A percentile compares a stretch with the other conserved stretches of the same genome.
phyloP scores from a whole-genome alignment of 2,113 vertebrate species.

The Orthonyx spaldingii region DNA sequence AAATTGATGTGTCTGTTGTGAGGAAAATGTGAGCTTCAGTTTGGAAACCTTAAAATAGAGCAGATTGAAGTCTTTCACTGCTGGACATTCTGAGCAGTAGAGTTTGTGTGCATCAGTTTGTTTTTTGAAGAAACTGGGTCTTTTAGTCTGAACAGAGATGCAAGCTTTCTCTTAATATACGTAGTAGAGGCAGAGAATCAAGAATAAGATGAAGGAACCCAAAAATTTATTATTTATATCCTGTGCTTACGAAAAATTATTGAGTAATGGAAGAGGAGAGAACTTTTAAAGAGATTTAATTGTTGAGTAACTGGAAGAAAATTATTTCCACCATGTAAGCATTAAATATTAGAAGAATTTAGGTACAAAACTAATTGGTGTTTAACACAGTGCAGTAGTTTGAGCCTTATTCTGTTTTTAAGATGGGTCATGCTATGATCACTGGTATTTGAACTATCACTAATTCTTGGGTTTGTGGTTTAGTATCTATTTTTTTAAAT shows the following conservation, averaged over 20 bases:
- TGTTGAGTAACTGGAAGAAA: not conserved
- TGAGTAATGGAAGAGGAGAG: not conserved
- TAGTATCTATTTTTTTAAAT: not conserved
- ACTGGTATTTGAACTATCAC: not conserved
- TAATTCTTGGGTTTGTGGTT: not conserved
- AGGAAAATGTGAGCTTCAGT: not conserved
- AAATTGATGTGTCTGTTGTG: not conserved
- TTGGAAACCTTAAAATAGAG: not conserved
- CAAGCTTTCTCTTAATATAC: not conserved
- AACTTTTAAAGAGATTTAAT: not conserved
- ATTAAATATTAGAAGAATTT: not conserved
- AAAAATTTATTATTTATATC: not conserved
- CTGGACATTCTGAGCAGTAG: not conserved
- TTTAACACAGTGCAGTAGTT: not conserved
- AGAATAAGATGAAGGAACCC: not conserved
- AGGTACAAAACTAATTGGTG: not conserved
- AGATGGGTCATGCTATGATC: not conserved
- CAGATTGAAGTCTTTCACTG: not conserved
- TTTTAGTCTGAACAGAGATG: not conserved
- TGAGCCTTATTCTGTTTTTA: not conserved
- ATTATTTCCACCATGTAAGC: not conserved
- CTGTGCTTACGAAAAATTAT: not conserved
- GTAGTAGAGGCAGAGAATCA: not conserved
- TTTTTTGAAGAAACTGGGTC: not conserved
- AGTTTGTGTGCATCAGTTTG: not conserved